Percentiles rank a stretch among this genome's conserved stretches.
phyloP scores from a whole-genome alignment of 2,113 vertebrate species.

The Xerus inauris region DNA sequence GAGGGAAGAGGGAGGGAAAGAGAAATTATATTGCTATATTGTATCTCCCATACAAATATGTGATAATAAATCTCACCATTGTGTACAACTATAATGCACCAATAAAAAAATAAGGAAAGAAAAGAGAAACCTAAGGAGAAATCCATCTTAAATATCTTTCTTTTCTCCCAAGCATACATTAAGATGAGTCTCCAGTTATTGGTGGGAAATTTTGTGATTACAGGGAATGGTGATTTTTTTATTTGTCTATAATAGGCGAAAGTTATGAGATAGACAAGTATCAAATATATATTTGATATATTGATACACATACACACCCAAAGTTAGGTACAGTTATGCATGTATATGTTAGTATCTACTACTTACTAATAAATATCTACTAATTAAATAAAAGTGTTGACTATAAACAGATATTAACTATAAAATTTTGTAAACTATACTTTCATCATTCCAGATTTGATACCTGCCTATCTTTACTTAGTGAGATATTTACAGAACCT shows the following conservation, averaged over 20 bases:
- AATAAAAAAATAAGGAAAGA: no score
- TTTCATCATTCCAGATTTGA: background rate
- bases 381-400: constrained; percentile 2
- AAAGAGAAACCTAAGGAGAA: no score
- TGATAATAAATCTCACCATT: no score
- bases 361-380: background rate
- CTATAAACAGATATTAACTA: background rate
- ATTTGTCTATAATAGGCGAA: background rate
- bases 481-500: background rate
- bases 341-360: background rate
- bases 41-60: no score
- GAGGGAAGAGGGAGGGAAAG: no score
- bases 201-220: background rate
- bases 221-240: background rate
- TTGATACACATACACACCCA: background rate
- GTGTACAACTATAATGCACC: no score
- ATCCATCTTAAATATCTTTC: background rate
- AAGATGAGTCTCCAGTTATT: background rate
- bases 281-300: background rate
- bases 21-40: no score
- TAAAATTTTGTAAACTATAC: constrained; percentile 2
- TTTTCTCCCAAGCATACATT: background rate
- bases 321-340: background rate
- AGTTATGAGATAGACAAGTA: background rate
- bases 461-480: background rate